Evolutionary conservation across 2,113 vertebrate genomes (phyloP), one percentile per base, ranked within the genome.

Genomic region (Thymallus thymallus): DNA sequence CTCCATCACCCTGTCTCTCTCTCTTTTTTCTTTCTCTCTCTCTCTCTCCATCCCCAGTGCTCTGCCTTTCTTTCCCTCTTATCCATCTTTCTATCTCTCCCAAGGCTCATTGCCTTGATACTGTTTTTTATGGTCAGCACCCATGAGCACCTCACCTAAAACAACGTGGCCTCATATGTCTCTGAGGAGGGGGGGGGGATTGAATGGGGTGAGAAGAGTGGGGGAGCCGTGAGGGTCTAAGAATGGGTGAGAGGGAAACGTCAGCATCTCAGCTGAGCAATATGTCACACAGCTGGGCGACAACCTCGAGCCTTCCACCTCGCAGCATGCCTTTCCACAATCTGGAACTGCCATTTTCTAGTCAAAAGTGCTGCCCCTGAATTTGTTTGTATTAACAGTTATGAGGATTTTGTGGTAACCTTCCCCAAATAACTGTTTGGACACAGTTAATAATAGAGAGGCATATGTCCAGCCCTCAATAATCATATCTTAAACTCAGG

Each of bases 91-190:
- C 58, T 61, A 18, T 41, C 61, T 63, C 64, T 60, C 69, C 60
- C 26, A 89, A 41, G 96, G 94, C 95, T 97, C 97, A 98, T 97
- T 99, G 96, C 95, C 94, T 94, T 98, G 96, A 99, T 99, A 96
- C 96, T 96, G n/a, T 94, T 95, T 97, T 97, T 98, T 95, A 97
- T 96, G 96, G 96, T 96, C 96, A 96, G 95, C 95, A 95, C 95
- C 35, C 95, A 95, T 92, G 87, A 96, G 97, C 94, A 94, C 93
- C 93, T 96, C 94, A 95, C 96, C 94, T 94, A 94, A 85, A 81
- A 81, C 79, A 41, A 81, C 76, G 72, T 81, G 83, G 85, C 83
- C 82, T 87, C 85, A 76, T 41, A 10, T 10, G 35, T 41, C 35
- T 41, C 35, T 68, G 29, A 76, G 45, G 73, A 82, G 82, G 71